Percentiles rank a stretch among this genome's conserved stretches.
These are phyloP conservation scores for Cheilosia vulpina DNA, from an alignment of 2,888 invertebrate species.

Conservation along the genomic window DNA sequence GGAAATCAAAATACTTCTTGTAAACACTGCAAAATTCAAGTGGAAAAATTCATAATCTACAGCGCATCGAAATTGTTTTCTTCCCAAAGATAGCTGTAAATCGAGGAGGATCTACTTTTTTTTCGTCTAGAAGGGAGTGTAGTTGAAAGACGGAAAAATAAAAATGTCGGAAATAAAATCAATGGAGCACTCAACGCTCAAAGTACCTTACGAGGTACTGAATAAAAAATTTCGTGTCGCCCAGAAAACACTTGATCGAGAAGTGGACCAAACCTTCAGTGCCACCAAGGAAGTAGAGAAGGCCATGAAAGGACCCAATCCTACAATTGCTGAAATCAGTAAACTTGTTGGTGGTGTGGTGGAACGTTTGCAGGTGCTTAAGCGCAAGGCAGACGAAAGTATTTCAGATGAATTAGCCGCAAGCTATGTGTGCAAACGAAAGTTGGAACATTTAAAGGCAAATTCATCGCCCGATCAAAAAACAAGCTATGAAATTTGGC, in stretches of 20 bases:
- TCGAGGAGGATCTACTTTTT: constrained; percentile 3
- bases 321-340: constrained; percentile 88
- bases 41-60: neutral
- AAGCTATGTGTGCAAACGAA: constrained; percentile 94
- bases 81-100: constrained; percentile 54
- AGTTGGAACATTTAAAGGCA: constrained; percentile 93
- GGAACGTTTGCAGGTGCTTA: constrained; percentile 94
- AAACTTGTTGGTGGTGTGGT: constrained; percentile 94
- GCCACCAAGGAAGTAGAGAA: constrained; percentile 88
- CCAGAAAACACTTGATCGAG: constrained; percentile 96
- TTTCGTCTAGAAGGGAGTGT: constrained; percentile 56
- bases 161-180: constrained; percentile 96
- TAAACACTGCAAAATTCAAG: neutral
- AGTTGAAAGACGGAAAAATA: constrained; percentile 33
- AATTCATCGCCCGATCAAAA: constrained; percentile 80
- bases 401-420: constrained; percentile 96
- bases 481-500: constrained; percentile 80
- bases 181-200: constrained; percentile 97
- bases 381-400: constrained; percentile 97
- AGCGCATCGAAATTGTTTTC: constrained; percentile 12
- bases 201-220: constrained; percentile 98
- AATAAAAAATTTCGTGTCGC: constrained; percentile 98
- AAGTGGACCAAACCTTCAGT: constrained; percentile 94
- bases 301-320: constrained; percentile 81
- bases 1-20: neutral